These are phyloP conservation scores for Malacoraja senta DNA, from an alignment of 2,797 vertebrate species.

Conservation along the genomic window DNA sequence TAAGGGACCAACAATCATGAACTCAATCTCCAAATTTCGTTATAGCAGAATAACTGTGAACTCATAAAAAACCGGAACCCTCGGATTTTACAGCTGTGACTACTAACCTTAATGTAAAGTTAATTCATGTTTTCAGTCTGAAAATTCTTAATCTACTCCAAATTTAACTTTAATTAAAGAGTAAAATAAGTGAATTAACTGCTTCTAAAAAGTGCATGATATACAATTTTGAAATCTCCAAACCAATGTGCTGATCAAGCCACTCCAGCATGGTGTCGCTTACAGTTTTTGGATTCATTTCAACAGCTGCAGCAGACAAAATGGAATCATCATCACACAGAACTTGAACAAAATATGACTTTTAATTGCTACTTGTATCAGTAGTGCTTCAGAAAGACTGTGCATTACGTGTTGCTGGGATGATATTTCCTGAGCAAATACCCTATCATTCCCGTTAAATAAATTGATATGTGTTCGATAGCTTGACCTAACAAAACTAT, in stretches of 20 bases:
- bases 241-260: neutral
- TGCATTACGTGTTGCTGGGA: neutral
- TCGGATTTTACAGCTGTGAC: neutral
- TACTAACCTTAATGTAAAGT: neutral
- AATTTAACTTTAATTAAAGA: neutral
- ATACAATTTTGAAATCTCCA: neutral
- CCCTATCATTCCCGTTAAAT: neutral
- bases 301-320: slow-evolving; percentile 39
- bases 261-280: neutral
- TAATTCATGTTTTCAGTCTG: neutral
- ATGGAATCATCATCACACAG: neutral
- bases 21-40: neutral
- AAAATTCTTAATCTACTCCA: neutral
- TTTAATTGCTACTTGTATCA: neutral
- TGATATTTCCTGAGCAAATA: neutral
- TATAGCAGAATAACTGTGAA: neutral
- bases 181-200: neutral
- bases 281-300: slow-evolving; percentile 36
- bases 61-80: neutral
- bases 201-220: neutral
- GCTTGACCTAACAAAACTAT: neutral
- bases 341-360: neutral
- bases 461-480: too few relatives aligned
- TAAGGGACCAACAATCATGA: too few relatives aligned
- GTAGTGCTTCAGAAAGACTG: neutral